Percentiles rank a stretch among this genome's conserved stretches.
Evolutionary conservation across 2,797 vertebrate genomes (phyloP).

Genomic region (Melanotaenia boesemani): DNA sequence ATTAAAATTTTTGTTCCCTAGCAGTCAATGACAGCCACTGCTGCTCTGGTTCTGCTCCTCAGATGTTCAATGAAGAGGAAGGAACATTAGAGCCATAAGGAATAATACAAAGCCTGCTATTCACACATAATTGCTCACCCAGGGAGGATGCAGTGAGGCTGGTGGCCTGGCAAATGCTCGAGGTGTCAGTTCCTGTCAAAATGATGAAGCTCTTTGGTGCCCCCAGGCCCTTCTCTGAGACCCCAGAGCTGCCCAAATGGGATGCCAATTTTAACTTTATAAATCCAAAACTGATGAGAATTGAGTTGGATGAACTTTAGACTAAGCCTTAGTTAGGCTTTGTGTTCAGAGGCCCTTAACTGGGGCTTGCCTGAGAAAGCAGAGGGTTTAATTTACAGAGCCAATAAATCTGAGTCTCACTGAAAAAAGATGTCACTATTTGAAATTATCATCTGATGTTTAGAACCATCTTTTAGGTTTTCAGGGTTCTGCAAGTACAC

Average conservation of each 20-base stretch:
- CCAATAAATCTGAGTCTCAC: slow-evolving; percentile 55
- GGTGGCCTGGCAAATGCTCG: slow-evolving; percentile 73
- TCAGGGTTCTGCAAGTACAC: slow-evolving; percentile 16
- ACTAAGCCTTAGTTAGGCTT: slow-evolving; percentile 58
- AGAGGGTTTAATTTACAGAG: slow-evolving; percentile 60
- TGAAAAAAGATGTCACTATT: slow-evolving; percentile 44
- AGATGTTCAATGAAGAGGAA: slow-evolving; percentile 74
- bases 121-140: slow-evolving; percentile 85
- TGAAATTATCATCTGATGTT: slow-evolving; percentile 34
- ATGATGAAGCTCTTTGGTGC: slow-evolving; percentile 80
- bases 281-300: slow-evolving; percentile 79
- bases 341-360: slow-evolving; percentile 59
- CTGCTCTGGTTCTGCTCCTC: slow-evolving; percentile 57
- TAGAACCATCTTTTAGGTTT: slow-evolving; percentile 27
- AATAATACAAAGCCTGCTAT: slow-evolving; percentile 80
- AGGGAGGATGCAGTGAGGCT: slow-evolving; percentile 79
- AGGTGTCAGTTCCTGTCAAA: slow-evolving; percentile 81
- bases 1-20: slow-evolving; percentile 74
- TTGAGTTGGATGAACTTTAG: slow-evolving; percentile 63
- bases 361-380: slow-evolving; percentile 39
- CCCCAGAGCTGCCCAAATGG: slow-evolving; percentile 66
- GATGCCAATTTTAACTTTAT: slow-evolving; percentile 76
- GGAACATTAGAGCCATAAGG: slow-evolving; percentile 76
- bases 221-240: slow-evolving; percentile 64
- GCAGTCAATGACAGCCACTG: slow-evolving; percentile 59